Evolutionary conservation across 2,888 invertebrate species (phyloP).

Genomic region (Helicoverpa assulta): DNA sequence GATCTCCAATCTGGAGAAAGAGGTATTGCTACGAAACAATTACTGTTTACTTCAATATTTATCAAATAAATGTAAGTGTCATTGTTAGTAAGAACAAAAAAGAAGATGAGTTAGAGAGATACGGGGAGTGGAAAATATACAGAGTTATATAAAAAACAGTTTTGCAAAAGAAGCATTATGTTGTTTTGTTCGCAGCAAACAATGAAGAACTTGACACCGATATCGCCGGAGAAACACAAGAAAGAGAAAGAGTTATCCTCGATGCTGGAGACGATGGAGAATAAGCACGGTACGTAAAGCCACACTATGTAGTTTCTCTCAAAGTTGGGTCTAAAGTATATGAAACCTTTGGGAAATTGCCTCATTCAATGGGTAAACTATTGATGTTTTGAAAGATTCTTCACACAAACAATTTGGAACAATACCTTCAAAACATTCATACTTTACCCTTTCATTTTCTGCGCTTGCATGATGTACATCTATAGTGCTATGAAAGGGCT

Average conservation of each 20-base stretch:
- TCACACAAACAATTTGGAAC: constrained; percentile 59
- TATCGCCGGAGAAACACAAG: constrained; percentile 91
- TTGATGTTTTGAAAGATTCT: constrained; percentile 88
- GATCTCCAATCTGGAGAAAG: constrained; percentile 94
- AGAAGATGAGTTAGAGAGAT: too few relatives aligned
- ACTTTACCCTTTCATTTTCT: constrained; percentile 89
- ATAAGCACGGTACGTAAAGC: constrained; percentile 93
- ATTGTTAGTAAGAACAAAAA: background rate
- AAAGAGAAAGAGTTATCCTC: constrained; percentile 93
- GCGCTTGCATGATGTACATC: constrained; percentile 86
- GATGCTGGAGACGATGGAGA: constrained; percentile 94
- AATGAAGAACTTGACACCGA: constrained; percentile 90
- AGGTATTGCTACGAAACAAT: constrained; percentile 86
- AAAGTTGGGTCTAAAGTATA: constrained; percentile 38
- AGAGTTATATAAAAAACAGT: too few relatives aligned
- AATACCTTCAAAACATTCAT: constrained; percentile 87
- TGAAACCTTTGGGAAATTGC: constrained; percentile 47
- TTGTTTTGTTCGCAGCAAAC: constrained; percentile 83
- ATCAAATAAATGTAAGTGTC: background rate
- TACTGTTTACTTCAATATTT: background rate
- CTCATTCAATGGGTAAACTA: constrained; percentile 87
- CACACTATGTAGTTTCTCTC: constrained; percentile 28
- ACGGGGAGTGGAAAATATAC: too few relatives aligned
- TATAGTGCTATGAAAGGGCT: constrained; percentile 85
- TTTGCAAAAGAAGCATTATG: constrained; percentile 9